phyloP scores from a whole-genome alignment of 2,888 invertebrate species.

The Lithophane socia region DNA sequence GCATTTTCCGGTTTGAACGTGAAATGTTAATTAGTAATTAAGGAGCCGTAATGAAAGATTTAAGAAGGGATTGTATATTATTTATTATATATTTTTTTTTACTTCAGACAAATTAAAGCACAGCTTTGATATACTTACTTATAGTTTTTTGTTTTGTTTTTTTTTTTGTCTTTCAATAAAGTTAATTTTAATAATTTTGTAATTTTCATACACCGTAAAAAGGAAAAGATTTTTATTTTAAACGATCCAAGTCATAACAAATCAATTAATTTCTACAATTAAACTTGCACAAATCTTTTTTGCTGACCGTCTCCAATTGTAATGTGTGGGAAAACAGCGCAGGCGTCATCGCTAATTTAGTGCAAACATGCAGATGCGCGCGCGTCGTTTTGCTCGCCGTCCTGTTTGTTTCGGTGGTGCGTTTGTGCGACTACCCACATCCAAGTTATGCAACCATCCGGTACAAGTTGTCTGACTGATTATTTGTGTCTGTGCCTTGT shows the following conservation, averaged over 20 bases:
- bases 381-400: constrained; percentile 71
- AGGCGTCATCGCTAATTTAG: constrained; percentile 86
- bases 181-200: not conserved
- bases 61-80: not conserved
- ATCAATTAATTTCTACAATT: not conserved
- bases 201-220: not conserved
- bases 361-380: constrained; percentile 82
- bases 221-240: not conserved
- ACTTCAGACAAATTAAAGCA: too few relatives aligned
- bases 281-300: constrained; percentile 27
- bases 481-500: constrained; percentile 13
- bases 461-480: constrained; percentile 53
- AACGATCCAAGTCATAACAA: not conserved
- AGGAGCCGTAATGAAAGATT: not conserved
- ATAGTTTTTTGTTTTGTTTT: not conserved
- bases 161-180: not conserved
- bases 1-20: not conserved
- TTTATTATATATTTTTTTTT: not conserved
- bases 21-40: not conserved
- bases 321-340: constrained; percentile 84
- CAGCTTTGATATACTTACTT: not conserved
- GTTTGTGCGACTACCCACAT: constrained; percentile 52
- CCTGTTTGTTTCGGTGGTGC: constrained; percentile 64
- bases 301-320: constrained; percentile 74
- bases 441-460: constrained; percentile 63